These are phyloP conservation scores for Poeciliopsis turrubarensis DNA, from an alignment of 2,113 vertebrate species.

Conservation along the genomic window DNA sequence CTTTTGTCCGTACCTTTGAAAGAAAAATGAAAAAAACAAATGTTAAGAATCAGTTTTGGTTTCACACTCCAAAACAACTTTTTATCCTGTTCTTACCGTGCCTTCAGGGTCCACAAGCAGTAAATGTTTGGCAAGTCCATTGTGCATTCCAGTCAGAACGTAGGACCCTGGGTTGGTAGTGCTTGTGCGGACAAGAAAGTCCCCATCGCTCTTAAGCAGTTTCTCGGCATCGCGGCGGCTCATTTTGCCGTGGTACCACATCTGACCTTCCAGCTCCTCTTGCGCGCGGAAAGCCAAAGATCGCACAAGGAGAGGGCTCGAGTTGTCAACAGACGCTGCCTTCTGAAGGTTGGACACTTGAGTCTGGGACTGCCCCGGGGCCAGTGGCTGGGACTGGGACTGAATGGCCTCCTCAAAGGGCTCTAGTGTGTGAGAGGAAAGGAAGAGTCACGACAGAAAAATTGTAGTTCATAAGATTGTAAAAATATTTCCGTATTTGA, in stretches of 20 bases:
- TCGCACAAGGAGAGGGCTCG: conserved; percentile 85
- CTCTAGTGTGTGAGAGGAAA: conserved; percentile 75
- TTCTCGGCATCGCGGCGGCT: conserved; percentile 94
- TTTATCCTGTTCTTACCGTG: conserved; percentile 81
- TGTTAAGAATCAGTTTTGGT: conserved; percentile 8
- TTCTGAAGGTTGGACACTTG: conserved; percentile 80
- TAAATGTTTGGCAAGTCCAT: conserved; percentile 92
- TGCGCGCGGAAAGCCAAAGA: conserved; percentile 76
- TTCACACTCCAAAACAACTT: background rate
- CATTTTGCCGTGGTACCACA: conserved; percentile 95
- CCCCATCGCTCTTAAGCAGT: conserved; percentile 88
- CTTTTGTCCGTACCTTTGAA: conserved; percentile 93
- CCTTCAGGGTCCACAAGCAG: conserved; percentile 95
- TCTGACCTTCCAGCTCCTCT: conserved; percentile 86
- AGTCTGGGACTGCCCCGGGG: conserved; percentile 73
- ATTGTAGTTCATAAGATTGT: background rate
- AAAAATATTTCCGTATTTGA: background rate
- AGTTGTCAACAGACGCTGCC: conserved; percentile 83
- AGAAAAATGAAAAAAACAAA: conserved; percentile 50
- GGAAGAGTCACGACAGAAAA: background rate
- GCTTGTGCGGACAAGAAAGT: conserved; percentile 96
- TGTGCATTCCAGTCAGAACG: conserved; percentile 95
- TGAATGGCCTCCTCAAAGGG: conserved; percentile 95
- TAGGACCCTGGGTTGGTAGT: conserved; percentile 93
- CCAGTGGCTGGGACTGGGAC: conserved; percentile 76